Evolutionary conservation across 2,797 vertebrate genomes (phyloP).

Genomic region (Pteronotus mesoamericanus): DNA sequence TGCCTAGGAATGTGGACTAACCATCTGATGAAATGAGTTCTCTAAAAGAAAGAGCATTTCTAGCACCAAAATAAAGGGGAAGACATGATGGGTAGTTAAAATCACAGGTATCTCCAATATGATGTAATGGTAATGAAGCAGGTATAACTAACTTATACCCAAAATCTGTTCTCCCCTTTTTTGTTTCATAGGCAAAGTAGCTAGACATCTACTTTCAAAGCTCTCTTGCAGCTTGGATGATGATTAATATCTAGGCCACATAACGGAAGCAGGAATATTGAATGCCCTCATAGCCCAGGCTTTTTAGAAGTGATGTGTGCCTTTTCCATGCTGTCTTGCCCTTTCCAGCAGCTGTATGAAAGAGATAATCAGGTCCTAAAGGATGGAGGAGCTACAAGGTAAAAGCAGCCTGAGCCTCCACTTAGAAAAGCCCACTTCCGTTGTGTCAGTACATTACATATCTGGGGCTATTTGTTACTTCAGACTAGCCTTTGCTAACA

Average conservation of each 20-base stretch:
- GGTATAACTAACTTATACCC: not conserved
- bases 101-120: not conserved
- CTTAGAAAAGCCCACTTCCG: not conserved
- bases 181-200: not conserved
- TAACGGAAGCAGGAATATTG: not conserved
- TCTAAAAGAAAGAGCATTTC: not conserved
- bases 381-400: not conserved
- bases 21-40: not conserved
- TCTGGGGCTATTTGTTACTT: not conserved
- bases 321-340: not conserved
- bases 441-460: not conserved
- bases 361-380: not conserved
- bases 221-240: not conserved
- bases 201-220: not conserved
- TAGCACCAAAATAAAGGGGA: not conserved
- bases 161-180: not conserved
- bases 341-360: not conserved
- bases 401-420: not conserved
- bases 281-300: not conserved
- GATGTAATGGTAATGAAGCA: not conserved
- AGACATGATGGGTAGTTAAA: not conserved
- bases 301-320: not conserved
- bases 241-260: not conserved
- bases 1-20: not conserved
- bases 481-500: not conserved